phyloP scores from a whole-genome alignment of 2,113 vertebrate species.

The Bufo gargarizans region DNA sequence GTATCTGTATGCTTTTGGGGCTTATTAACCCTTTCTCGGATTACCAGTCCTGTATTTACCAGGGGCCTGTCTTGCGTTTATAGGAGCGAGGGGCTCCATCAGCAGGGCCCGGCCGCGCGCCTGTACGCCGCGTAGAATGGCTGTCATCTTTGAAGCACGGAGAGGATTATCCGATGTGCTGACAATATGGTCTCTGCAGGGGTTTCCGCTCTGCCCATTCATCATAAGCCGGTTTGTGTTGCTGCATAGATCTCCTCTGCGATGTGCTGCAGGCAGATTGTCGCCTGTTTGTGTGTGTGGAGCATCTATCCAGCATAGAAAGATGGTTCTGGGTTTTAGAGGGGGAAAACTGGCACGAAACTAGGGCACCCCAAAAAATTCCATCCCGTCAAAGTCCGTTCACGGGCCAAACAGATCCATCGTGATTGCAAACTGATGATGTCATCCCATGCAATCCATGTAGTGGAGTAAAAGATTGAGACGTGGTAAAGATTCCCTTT shows the following conservation, averaged over 20 bases:
- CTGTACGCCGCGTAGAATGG: neutral
- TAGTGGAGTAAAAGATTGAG: no score
- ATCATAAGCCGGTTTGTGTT: conserved; percentile 49
- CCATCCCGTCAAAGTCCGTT: no score
- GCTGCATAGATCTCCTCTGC: conserved; percentile 21
- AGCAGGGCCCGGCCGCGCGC: neutral
- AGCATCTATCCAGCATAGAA: neutral
- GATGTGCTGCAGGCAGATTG: neutral
- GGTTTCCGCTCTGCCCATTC: conserved; percentile 32
- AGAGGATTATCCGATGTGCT: conserved; percentile 50
- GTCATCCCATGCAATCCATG: no score
- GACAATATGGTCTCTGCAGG: conserved; percentile 46
- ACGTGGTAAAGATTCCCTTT: no score
- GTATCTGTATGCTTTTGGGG: neutral
- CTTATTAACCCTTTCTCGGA: neutral
- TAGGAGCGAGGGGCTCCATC: neutral
- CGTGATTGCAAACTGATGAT: no score
- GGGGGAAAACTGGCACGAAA: no score
- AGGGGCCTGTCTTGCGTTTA: neutral
- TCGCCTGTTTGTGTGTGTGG: neutral
- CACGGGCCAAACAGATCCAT: no score
- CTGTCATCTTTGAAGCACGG: conserved; percentile 34
- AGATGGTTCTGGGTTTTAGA: no score
- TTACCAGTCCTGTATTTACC: neutral
- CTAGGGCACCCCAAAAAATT: no score